Conservation (phyloP, 2,797 vertebrate genomes). For the Neosalanx taihuensis region DNA sequence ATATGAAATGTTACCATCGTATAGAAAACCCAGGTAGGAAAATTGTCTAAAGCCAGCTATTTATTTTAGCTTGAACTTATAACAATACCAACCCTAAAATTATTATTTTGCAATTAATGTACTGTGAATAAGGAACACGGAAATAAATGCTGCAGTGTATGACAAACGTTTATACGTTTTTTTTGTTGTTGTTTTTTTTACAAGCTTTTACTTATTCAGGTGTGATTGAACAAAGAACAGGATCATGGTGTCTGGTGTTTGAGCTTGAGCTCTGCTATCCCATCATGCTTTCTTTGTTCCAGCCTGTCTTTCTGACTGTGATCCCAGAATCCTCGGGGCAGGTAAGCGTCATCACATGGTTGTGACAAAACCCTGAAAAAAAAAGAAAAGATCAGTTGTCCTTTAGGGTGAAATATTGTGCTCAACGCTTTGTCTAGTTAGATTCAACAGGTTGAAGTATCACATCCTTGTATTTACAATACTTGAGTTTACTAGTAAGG, state of each 20-base stretch:
- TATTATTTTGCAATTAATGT: too few species aligned
- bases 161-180: background rate
- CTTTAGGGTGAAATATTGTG: background rate
- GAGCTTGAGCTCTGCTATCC: background rate
- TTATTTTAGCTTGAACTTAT: too few species aligned
- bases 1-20: too few species aligned
- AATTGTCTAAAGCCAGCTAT: too few species aligned
- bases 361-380: too few species aligned
- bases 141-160: background rate
- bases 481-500: background rate
- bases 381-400: background rate
- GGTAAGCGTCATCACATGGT: too few species aligned
- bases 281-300: background rate
- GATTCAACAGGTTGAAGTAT: background rate
- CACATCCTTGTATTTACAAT: background rate
- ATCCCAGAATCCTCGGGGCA: background rate
- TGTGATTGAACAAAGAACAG: too few species aligned
- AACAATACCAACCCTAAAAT: too few species aligned
- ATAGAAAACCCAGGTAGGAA: too few species aligned
- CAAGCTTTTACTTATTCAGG: too few species aligned
- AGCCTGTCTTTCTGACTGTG: slow-evolving; percentile 1
- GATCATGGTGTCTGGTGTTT: background rate
- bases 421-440: background rate
- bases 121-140: too few species aligned
- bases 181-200: too few species aligned